Base-by-base conservation (phyloP, 2,113 vertebrate genomes). In the Myiopsitta monachus region DNA sequence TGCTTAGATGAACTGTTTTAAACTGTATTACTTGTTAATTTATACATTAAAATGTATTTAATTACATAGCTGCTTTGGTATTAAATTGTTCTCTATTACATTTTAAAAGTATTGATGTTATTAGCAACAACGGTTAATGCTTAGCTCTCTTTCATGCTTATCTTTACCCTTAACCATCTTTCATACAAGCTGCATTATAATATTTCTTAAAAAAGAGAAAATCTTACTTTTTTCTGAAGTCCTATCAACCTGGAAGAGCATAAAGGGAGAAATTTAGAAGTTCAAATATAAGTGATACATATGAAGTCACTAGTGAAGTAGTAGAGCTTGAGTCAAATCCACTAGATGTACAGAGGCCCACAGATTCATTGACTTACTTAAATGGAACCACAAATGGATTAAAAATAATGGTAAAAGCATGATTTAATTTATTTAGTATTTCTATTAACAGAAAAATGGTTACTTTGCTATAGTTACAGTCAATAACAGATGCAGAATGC, bases 151-250 rank as follows among this genome's bases (percentile, higher is more conserved):
- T 74, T 95, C 97, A 98, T 98, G 97, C 97, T 97, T 97, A 81
- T 97, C 77, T 97, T 92, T 94, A 97, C 44, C 87, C 86, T 83
- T 97, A 97, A 95, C 36, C 76, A 79, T 90, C 96, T 97, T 95
- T 94, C 94, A 96, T 82, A 96, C 77, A 92, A 96, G 97, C 38
- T 94, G 38, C 39, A 69, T 68, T 46, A 19, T 43, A 76, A 72
- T 23, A 77, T 90, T 95, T 90, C 82, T 9, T 77, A 81, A 30
- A 49, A 69, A 86, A 27, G 33, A 46, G 6, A 61, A 92, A 97
- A 89, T 98, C 99, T 99, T 99, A 99, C 99, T 99, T 99, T 99
- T 99, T 97, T 99, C 98, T 93, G 98, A 98, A 69, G 97, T 98
- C 97, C 98, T 97, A 97, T 97, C 98, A 96, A 97, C 98, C 99